Conservation (phyloP, 1,140 invertebrate genomes). For the Popillia japonica region DNA sequence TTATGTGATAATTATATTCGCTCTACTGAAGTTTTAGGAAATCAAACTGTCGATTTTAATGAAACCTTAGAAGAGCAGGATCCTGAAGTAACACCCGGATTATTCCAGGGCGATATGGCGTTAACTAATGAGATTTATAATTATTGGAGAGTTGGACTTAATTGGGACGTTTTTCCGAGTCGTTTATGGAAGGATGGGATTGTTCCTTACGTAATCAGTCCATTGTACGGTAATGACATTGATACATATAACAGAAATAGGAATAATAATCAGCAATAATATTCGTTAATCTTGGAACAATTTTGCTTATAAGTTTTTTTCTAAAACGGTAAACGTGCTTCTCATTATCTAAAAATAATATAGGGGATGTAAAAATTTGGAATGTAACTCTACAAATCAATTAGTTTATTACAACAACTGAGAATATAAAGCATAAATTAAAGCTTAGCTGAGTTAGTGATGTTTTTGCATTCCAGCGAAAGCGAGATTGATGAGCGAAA, state of each 20-base stretch:
- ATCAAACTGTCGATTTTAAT: background rate
- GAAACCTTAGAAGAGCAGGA: constrained; percentile 60
- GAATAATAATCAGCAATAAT: background rate
- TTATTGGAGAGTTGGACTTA: constrained; percentile 68
- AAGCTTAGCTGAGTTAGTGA: too few species aligned
- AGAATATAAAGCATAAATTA: too few species aligned
- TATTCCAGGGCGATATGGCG: constrained; percentile 76
- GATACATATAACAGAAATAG: too few species aligned
- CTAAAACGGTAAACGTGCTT: too few species aligned
- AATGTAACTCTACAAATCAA: too few species aligned
- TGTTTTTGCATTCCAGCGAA: too few species aligned
- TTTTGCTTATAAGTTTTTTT: background rate
- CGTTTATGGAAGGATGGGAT: constrained; percentile 68
- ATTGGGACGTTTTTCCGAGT: constrained; percentile 73
- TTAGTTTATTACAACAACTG: too few species aligned
- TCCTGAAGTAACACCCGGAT: constrained; percentile 71
- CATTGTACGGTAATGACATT: constrained; percentile 64
- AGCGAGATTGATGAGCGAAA: too few species aligned
- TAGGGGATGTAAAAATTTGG: too few species aligned
- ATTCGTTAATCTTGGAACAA: background rate
- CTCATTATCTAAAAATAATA: too few species aligned
- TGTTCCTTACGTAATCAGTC: constrained; percentile 69
- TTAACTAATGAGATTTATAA: constrained; percentile 64
- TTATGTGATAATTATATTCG: background rate
- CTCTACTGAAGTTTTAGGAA: constrained; percentile 27